Evolutionary conservation across 2,888 invertebrate species (phyloP).

Genomic region (Latrodectus elegans): DNA sequence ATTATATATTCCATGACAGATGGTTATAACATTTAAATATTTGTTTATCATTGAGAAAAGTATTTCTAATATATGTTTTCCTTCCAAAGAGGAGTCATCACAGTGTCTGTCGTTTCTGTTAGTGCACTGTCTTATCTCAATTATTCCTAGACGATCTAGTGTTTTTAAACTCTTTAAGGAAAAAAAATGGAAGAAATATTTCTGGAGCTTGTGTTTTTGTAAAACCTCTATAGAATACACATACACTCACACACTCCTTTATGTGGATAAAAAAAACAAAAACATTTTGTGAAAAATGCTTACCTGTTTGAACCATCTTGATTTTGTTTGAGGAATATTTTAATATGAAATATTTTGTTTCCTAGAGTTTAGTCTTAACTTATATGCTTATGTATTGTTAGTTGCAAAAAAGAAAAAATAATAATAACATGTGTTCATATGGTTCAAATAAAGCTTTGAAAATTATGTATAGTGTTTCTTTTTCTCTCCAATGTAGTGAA

Average conservation of each 20-base stretch:
- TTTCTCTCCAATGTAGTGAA: too few species aligned
- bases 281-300: slow-evolving; percentile 26
- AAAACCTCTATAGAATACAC: slow-evolving; percentile 42
- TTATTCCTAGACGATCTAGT: slow-evolving; percentile 58
- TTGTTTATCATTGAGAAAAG: slow-evolving; percentile 33
- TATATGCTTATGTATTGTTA: slow-evolving; percentile 68
- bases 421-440: slow-evolving; percentile 66
- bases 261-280: not conserved
- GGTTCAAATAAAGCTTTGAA: slow-evolving; percentile 60
- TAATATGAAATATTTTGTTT: slow-evolving; percentile 67
- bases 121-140: slow-evolving; percentile 66
- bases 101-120: slow-evolving; percentile 56
- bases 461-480: slow-evolving; percentile 36
- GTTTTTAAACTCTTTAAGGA: slow-evolving; percentile 61
- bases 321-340: slow-evolving; percentile 63
- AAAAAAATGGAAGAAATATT: slow-evolving; percentile 22
- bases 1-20: slow-evolving; percentile 49
- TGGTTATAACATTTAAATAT: slow-evolving; percentile 29
- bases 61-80: slow-evolving; percentile 5
- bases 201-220: slow-evolving; percentile 65
- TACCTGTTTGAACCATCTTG: slow-evolving; percentile 26
- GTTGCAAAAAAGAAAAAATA: slow-evolving; percentile 44
- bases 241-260: not conserved
- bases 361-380: slow-evolving; percentile 66
- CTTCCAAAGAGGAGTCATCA: slow-evolving; percentile 36